Conservation (phyloP, 2,888 invertebrate species). For the Sarcophaga rosellei region DNA sequence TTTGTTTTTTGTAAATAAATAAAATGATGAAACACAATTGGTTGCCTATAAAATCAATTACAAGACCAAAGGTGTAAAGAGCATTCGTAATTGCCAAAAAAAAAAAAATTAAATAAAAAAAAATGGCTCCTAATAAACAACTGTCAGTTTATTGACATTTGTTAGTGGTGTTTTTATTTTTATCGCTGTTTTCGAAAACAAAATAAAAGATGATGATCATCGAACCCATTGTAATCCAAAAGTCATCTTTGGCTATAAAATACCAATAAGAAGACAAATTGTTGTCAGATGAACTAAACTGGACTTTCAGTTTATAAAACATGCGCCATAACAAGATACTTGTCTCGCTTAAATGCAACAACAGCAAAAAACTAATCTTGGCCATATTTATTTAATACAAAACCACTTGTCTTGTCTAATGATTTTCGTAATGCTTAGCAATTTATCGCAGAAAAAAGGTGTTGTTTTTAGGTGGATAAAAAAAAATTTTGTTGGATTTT, state of each 20-base stretch:
- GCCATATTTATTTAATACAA: conserved; percentile 10
- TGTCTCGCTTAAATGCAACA: not conserved
- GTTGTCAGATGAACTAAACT: conserved; percentile 14
- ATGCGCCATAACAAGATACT: not conserved
- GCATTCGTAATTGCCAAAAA: conserved; percentile 21
- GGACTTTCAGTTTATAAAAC: not conserved
- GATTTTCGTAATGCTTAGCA: conserved; percentile 18
- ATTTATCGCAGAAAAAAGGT: not conserved
- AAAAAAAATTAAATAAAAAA: not conserved
- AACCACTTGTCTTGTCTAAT: not conserved
- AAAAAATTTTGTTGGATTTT: not conserved
- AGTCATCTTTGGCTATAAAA: conserved; percentile 12
- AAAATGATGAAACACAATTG: too few relatives aligned
- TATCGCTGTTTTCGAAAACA: too few relatives aligned
- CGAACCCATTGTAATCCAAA: not conserved
- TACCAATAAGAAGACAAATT: conserved; percentile 26
- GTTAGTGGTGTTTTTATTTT: not conserved
- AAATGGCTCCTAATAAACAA: not conserved
- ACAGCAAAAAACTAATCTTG: not conserved
- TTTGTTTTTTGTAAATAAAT: too few relatives aligned
- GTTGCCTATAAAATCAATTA: not conserved
- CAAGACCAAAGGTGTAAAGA: conserved; percentile 37
- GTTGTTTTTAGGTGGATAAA: not conserved
- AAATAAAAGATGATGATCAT: not conserved
- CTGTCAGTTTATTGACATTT: not conserved